A percentile compares a stretch with the other conserved stretches of the same genome.
Conservation (phyloP, 2,888 invertebrate genomes). For the Abrostola triplasia region DNA sequence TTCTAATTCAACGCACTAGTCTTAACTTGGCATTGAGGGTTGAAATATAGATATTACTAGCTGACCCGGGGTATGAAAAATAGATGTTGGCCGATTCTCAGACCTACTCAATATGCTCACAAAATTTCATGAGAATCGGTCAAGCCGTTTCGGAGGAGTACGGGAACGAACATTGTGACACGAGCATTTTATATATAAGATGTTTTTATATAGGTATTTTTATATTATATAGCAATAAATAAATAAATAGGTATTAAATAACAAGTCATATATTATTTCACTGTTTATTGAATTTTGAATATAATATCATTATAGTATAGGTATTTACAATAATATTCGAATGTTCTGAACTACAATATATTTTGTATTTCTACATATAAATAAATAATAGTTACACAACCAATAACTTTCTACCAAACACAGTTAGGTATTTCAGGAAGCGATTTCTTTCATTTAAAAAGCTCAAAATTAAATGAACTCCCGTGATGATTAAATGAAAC, state of each 20-base stretch:
- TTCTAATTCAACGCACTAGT: too few species aligned
- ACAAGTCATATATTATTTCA: constrained; percentile 64
- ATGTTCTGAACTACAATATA: constrained; percentile 74
- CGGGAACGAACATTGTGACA: too few species aligned
- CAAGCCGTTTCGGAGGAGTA: too few species aligned
- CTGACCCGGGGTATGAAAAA: too few species aligned
- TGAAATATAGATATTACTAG: too few species aligned
- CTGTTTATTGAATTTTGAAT: constrained; percentile 82
- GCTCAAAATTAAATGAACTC: constrained; percentile 40
- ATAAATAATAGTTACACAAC: constrained; percentile 79
- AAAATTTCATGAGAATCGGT: too few species aligned
- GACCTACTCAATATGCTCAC: too few species aligned
- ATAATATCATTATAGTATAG: constrained; percentile 77
- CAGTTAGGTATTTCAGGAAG: constrained; percentile 33
- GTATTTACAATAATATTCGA: constrained; percentile 82
- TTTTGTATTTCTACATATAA: constrained; percentile 69
- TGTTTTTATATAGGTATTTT: too few species aligned
- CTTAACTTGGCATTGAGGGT: too few species aligned
- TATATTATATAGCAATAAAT: too few species aligned
- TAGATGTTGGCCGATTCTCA: too few species aligned
- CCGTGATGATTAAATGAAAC: constrained; percentile 32
- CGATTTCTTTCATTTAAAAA: constrained; percentile 43
- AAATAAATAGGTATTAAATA: constrained; percentile 39
- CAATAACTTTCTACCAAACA: constrained; percentile 60
- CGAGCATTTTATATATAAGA: background rate